A percentile compares a stretch with the other conserved stretches of the same genome.
Conservation (phyloP, 2,888 invertebrate species). For the Drosophila meridiana region DNA sequence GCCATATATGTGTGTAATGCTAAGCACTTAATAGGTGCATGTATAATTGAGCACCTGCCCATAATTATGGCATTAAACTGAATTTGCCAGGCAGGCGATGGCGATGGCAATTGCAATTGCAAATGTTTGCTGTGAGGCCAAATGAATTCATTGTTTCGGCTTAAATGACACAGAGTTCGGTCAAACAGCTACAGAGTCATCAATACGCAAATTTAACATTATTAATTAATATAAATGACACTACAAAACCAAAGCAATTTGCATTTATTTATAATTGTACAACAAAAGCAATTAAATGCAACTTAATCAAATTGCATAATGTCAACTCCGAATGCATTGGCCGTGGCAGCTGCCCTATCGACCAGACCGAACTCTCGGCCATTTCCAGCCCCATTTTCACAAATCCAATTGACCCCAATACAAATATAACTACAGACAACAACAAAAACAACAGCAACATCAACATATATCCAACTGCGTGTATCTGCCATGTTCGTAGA, state of each 20-base stretch:
- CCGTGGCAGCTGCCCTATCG: slow-evolving; percentile 7
- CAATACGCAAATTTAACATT: slow-evolving; percentile 48
- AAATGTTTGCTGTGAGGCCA: slow-evolving; percentile 15
- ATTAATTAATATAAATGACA: slow-evolving; percentile 69
- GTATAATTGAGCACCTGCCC: slow-evolving; percentile 23
- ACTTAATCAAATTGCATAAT: slow-evolving; percentile 76
- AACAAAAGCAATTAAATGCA: slow-evolving; percentile 74
- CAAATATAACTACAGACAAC: slow-evolving; percentile 31
- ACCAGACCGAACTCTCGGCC: background rate
- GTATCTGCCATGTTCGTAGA: slow-evolving; percentile 32
- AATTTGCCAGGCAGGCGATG: slow-evolving; percentile 7
- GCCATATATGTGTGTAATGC: background rate
- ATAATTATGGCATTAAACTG: slow-evolving; percentile 40
- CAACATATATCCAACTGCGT: slow-evolving; percentile 13
- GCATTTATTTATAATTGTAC: slow-evolving; percentile 61
- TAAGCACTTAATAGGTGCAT: background rate
- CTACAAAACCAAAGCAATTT: slow-evolving; percentile 60
- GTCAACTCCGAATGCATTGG: slow-evolving; percentile 65
- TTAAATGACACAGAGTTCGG: slow-evolving; percentile 38
- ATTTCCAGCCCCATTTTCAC: slow-evolving; percentile 20
- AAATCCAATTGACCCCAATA: slow-evolving; percentile 68
- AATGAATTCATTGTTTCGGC: slow-evolving; percentile 41
- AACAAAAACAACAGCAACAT: background rate
- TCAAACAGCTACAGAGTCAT: slow-evolving; percentile 39
- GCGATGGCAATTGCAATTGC: slow-evolving; percentile 3